Evolutionary conservation across 1,140 invertebrate species (phyloP).

Genomic region (Sinonovacula constricta): DNA sequence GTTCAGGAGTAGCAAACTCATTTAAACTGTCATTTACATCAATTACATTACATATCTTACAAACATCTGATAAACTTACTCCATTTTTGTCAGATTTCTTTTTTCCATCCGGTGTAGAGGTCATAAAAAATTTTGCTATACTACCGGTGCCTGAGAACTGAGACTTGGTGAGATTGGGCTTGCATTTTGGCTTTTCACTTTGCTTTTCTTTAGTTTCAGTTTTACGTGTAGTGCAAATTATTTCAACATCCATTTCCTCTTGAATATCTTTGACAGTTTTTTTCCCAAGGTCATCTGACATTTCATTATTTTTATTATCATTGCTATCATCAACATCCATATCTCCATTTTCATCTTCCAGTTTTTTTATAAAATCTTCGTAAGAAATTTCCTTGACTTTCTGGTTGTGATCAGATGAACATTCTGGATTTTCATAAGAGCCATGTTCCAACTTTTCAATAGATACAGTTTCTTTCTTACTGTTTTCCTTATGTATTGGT

Average conservation of each 20-base stretch:
- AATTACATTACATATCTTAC: neutral
- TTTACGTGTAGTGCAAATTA: neutral
- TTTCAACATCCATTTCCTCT: neutral
- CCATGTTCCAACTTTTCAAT: too few relatives aligned
- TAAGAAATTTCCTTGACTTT: neutral
- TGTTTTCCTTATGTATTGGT: neutral
- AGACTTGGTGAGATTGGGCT: neutral
- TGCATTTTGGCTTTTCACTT: slow-evolving; percentile 6
- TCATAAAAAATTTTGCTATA: neutral
- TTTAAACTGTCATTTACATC: slow-evolving; percentile 15
- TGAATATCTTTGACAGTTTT: neutral
- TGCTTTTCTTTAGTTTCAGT: neutral
- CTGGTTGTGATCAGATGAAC: neutral
- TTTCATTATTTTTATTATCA: neutral
- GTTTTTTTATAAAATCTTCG: neutral
- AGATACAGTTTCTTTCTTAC: neutral
- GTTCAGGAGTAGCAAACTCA: slow-evolving; percentile 26
- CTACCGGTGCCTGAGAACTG: neutral
- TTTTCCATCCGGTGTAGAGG: neutral
- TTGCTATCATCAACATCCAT: neutral
- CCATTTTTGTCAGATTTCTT: neutral
- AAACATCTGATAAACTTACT: neutral
- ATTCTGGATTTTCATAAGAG: too few relatives aligned
- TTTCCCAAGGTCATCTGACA: neutral
- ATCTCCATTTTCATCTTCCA: neutral